phyloP scores from a whole-genome alignment of 2,113 vertebrate species.

The Miniopterus natalensis region DNA sequence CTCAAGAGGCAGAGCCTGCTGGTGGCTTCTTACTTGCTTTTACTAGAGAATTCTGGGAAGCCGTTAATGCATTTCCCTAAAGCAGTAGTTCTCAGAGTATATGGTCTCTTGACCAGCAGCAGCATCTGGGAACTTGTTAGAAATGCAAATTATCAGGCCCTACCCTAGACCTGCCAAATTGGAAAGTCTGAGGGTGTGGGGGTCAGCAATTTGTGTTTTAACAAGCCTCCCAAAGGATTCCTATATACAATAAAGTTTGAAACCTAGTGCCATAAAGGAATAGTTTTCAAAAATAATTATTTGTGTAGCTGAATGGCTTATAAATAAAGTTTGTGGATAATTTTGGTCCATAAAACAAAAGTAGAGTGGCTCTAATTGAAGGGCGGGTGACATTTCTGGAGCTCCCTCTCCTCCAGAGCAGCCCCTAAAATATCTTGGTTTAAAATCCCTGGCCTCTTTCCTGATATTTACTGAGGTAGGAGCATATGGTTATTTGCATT shows the following conservation, averaged over 20 bases:
- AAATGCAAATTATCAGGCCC: not conserved
- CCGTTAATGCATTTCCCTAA: not conserved
- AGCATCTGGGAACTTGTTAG: conserved; percentile 31
- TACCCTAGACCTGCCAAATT: not conserved
- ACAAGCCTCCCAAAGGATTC: not conserved
- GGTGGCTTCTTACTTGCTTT: conserved; percentile 31
- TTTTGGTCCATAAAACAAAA: conserved; percentile 27
- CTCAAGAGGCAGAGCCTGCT: not conserved
- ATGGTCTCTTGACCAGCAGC: not conserved
- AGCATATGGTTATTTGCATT: conserved; percentile 31
- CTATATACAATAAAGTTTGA: not conserved
- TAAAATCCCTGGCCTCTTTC: conserved; percentile 46
- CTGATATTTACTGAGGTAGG: conserved; percentile 39
- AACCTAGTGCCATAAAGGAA: conserved; percentile 46
- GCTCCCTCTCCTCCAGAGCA: conserved; percentile 14
- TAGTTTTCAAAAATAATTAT: not conserved
- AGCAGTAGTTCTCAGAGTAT: not conserved
- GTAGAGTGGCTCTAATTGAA: not conserved
- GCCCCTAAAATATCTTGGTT: not conserved
- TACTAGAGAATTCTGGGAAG: conserved; percentile 34
- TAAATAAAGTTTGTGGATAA: conserved; percentile 46
- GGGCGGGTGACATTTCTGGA: not conserved
- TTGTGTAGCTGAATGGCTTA: conserved; percentile 50
- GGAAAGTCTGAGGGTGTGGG: not conserved
- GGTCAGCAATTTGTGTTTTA: not conserved